phyloP scores from a whole-genome alignment of 1,140 invertebrate genomes.

The Periplaneta americana region DNA sequence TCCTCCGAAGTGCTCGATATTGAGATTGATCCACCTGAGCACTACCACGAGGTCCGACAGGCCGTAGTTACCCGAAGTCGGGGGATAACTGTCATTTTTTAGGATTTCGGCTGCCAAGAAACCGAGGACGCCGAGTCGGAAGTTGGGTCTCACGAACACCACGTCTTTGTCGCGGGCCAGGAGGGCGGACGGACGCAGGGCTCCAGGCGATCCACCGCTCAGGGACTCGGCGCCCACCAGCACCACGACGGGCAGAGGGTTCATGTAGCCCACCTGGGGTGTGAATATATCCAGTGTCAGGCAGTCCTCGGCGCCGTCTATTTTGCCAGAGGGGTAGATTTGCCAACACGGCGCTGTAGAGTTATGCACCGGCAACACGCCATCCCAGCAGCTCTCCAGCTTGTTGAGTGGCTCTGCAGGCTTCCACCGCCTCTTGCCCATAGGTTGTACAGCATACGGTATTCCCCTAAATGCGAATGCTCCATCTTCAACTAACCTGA shows the following conservation, averaged over 20 bases:
- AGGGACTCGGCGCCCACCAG: conserved; percentile 71
- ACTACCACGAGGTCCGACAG: conserved; percentile 72
- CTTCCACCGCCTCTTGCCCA: conserved; percentile 62
- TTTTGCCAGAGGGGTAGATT: conserved; percentile 53
- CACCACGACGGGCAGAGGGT: conserved; percentile 73
- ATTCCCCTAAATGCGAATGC: conserved; percentile 78
- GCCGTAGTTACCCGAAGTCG: conserved; percentile 81
- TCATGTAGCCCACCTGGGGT: conserved; percentile 49
- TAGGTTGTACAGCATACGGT: conserved; percentile 76
- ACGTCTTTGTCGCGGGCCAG: conserved; percentile 68
- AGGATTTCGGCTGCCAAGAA: conserved; percentile 68
- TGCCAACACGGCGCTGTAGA: conserved; percentile 59
- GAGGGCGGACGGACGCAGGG: conserved; percentile 49
- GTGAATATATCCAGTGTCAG: conserved; percentile 65
- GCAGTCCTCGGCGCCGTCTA: conserved; percentile 70
- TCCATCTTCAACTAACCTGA: conserved; percentile 62
- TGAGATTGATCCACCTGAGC: conserved; percentile 73
- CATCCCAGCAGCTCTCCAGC: conserved; percentile 75
- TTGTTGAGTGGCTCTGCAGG: conserved; percentile 57
- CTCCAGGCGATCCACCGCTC: conserved; percentile 62
- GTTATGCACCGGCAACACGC: conserved; percentile 62
- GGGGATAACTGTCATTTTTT: conserved; percentile 60
- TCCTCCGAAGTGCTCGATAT: conserved; percentile 78
- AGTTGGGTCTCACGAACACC: conserved; percentile 77
- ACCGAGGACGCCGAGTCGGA: conserved; percentile 64